phyloP scores from a whole-genome alignment of 2,797 vertebrate genomes.

The Uromys caudimaculatus region DNA sequence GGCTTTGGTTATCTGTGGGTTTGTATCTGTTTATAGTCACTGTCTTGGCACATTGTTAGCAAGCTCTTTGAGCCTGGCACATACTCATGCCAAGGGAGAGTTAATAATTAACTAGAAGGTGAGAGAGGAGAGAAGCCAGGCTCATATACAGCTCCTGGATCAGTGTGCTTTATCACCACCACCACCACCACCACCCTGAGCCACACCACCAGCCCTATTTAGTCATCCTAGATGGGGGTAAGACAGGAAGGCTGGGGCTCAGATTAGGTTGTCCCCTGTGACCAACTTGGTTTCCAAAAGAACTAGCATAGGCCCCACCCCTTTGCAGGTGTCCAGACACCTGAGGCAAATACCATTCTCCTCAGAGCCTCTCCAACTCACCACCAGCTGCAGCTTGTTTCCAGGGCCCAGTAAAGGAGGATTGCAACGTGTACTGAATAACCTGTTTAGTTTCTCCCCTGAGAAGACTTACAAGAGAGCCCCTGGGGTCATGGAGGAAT shows the following conservation, averaged over 20 bases:
- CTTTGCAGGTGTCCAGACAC: background rate
- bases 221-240: no score
- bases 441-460: background rate
- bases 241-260: background rate
- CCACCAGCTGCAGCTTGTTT: background rate
- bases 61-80: conserved; percentile 35
- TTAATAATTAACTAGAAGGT: conserved; percentile 75
- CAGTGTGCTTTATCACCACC: background rate
- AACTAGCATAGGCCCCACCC: background rate
- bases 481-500: background rate
- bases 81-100: conserved; percentile 29
- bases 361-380: background rate
- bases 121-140: background rate
- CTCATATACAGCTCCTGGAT: background rate
- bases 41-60: background rate
- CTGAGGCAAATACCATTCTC: background rate
- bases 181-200: background rate
- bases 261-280: background rate
- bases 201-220: no score
- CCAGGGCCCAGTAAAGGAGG: background rate
- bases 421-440: background rate
- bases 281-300: background rate
- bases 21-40: background rate
- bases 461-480: background rate
- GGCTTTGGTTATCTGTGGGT: background rate